phyloP scores from a whole-genome alignment of 92 coral and sea anemone species.

The Metridium senile region DNA sequence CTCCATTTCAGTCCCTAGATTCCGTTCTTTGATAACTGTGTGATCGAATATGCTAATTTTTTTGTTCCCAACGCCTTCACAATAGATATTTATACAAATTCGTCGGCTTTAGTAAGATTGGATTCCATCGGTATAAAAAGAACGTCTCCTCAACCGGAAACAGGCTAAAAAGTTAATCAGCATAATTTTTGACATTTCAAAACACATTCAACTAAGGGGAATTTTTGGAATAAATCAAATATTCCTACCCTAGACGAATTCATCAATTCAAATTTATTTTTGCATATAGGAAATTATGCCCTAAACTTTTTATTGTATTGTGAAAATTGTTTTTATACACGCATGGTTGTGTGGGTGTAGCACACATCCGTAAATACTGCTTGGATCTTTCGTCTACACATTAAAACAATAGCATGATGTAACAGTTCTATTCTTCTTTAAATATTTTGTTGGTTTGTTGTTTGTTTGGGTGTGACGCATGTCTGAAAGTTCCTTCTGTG shows the following conservation, averaged over 20 bases:
- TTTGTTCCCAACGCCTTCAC: slow-evolving; percentile 5
- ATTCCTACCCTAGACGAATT: not conserved
- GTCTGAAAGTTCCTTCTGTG: not conserved
- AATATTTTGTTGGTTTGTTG: slow-evolving; percentile 26
- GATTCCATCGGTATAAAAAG: slow-evolving; percentile 27
- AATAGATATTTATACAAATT: slow-evolving; percentile 23
- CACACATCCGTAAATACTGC: slow-evolving; percentile 2
- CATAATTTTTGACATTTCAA: not conserved
- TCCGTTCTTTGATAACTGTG: slow-evolving; percentile 34
- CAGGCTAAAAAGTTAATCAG: slow-evolving; percentile 2
- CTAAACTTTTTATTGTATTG: not conserved
- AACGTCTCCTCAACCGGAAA: slow-evolving; percentile 30
- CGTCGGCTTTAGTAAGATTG: slow-evolving; percentile 16
- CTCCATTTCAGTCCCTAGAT: slow-evolving; percentile 24
- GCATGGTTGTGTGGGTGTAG: not conserved
- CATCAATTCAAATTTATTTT: not conserved
- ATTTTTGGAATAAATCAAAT: not conserved
- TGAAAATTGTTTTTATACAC: not conserved
- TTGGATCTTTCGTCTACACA: slow-evolving; percentile 2
- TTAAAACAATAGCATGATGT: slow-evolving; percentile 9
- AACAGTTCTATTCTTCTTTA: slow-evolving; percentile 4
- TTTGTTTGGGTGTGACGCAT: slow-evolving; percentile 20
- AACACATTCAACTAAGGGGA: not conserved
- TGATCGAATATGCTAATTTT: slow-evolving; percentile 11
- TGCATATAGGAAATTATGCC: not conserved